Evolutionary conservation across 2,888 invertebrate genomes (phyloP), one percentile per base, ranked within the genome.

Genomic region (Meiosimyza decipiens): DNA sequence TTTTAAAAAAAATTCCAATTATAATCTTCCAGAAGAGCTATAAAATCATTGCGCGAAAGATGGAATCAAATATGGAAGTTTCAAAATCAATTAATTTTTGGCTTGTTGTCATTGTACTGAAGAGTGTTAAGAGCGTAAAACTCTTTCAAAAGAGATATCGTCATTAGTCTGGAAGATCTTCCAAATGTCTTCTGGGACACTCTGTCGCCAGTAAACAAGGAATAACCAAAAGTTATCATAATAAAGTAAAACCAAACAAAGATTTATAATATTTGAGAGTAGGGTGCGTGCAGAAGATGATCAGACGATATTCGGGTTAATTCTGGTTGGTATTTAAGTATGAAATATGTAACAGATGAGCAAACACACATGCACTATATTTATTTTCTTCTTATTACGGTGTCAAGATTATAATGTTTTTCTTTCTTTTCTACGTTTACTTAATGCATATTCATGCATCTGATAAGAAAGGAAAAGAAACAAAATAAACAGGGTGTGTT

Each of bases 241-340:
- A 40, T 40, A 60, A 66, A 60, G 28, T 52, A 52, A 54, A 71
- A 40, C 33, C 60, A 60, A 66, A 54, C 22, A 51, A 60, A 71
- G 47, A 71, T 71, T 71, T 57, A 64, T 64, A 22, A 64, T 64
- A 22, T 51, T 64, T 18, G 12, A 64, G 50, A 9, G 40, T 6
- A 50, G 18, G 51, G 40, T 50, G 33, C 33, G 15, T 60, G 15
- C 22, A 64, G 18, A 49, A 51, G 60, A 18, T 50, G 16, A 64
- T 16, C 54, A n/a, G 18, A 59, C 18, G 16, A 11, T 13, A 59
- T 7, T 33, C 9, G 57, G 7, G 28, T 22, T n/a, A 60, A 13
- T 60, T 60, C 50, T 13, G 15, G 51, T 18, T 15, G 13, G 52
- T 28, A 52, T 65, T 50, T 65, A 52, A 65, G 49, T 51, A 28